Evolutionary conservation across 2,797 vertebrate genomes (phyloP).

Genomic region (Platalea minor): DNA sequence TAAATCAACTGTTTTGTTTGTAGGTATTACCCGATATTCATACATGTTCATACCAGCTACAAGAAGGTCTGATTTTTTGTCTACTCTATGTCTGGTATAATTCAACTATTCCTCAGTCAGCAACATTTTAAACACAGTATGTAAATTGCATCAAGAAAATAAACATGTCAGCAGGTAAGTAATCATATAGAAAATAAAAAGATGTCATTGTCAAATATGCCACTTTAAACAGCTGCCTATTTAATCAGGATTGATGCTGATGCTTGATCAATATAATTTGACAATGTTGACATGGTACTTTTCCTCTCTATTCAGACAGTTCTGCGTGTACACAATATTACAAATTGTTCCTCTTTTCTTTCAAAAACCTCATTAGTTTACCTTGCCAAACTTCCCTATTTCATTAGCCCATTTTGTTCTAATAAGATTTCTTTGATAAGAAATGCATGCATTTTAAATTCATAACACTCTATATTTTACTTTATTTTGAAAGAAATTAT

Average conservation of each 20-base stretch:
- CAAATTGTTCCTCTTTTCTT: background rate
- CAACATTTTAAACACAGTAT: background rate
- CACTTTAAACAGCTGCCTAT: background rate
- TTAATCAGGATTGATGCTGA: slow-evolving; percentile 12
- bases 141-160: background rate
- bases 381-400: background rate
- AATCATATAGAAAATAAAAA: background rate
- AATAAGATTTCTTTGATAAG: background rate
- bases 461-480: background rate
- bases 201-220: background rate
- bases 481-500: background rate
- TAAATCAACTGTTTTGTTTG: background rate
- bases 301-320: background rate
- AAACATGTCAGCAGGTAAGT: slow-evolving; percentile 14
- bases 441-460: background rate
- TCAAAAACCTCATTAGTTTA: background rate
- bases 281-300: background rate
- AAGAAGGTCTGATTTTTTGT: background rate
- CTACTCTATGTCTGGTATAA: background rate
- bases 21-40: background rate
- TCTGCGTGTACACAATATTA: accelerated
- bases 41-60: background rate
- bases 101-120: background rate
- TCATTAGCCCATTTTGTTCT: background rate
- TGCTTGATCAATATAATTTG: background rate